phyloP scores from a whole-genome alignment of 1,140 invertebrate species.

The Bombus sylvicola region DNA sequence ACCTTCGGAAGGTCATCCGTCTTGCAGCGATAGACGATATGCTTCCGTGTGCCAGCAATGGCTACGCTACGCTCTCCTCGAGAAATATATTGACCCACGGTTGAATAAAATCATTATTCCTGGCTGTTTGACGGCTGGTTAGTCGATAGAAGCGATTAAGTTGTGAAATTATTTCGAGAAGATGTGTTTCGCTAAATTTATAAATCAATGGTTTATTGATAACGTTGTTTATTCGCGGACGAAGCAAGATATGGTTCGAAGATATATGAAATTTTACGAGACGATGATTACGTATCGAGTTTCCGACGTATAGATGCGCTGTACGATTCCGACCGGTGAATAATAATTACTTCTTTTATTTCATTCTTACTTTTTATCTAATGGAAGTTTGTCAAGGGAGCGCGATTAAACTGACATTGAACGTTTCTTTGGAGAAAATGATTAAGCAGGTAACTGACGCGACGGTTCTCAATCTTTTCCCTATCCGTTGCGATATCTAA shows the following conservation, averaged over 20 bases:
- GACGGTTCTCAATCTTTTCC: background rate
- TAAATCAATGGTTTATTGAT: conserved; percentile 19
- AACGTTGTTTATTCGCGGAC: background rate
- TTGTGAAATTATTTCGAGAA: conserved; percentile 32
- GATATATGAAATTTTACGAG: no score
- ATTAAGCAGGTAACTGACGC: background rate
- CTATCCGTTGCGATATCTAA: no score
- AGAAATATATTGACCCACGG: conserved; percentile 53
- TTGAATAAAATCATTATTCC: conserved; percentile 60
- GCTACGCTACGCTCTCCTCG: conserved; percentile 13
- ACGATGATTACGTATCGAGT: no score
- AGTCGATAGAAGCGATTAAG: conserved; percentile 50
- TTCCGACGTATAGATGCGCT: no score
- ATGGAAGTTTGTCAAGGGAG: background rate
- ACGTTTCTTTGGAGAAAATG: background rate
- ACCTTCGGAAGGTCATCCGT: conserved; percentile 73
- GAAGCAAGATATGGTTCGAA: no score
- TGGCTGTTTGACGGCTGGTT: conserved; percentile 40
- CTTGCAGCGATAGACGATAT: conserved; percentile 62
- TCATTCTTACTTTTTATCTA: background rate
- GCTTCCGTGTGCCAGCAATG: conserved; percentile 70
- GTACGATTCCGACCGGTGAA: background rate
- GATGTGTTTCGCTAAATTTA: background rate
- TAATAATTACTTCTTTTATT: background rate
- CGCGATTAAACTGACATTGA: background rate